A percentile compares a stretch with the other conserved stretches of the same genome.
phyloP scores from a whole-genome alignment of 2,113 vertebrate genomes.

The Eidolon helvum region DNA sequence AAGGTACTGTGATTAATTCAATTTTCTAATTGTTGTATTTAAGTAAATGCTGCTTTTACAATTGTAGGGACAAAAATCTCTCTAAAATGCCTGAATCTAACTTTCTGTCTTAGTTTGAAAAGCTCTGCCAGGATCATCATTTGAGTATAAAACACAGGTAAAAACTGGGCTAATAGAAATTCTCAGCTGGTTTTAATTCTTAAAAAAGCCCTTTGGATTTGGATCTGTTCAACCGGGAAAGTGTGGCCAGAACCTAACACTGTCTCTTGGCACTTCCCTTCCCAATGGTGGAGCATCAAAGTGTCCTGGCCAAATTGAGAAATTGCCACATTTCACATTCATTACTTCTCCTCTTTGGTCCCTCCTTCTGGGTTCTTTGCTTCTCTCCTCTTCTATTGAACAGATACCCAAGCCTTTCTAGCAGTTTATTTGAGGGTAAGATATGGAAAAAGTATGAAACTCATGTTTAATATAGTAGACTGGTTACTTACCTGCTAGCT shows the following conservation, averaged over 20 bases:
- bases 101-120: neutral
- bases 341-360: neutral
- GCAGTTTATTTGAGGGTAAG: neutral
- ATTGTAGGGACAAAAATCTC: neutral
- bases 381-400: neutral
- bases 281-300: accelerated
- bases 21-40: neutral
- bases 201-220: neutral
- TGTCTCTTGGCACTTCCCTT: neutral
- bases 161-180: neutral
- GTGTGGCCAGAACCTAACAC: neutral
- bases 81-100: neutral
- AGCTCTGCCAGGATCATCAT: neutral
- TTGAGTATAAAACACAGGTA: neutral
- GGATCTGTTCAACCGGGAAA: neutral
- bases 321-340: neutral
- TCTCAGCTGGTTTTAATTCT: neutral
- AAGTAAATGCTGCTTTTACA: conserved; percentile 27
- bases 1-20: conserved; percentile 24
- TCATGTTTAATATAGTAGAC: neutral
- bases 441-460: neutral
- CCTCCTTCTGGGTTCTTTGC: neutral
- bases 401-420: neutral
- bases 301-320: neutral
- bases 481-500: neutral